Base-by-base conservation (phyloP, 2,797 vertebrate genomes). In the Neoniphon sammara region DNA sequence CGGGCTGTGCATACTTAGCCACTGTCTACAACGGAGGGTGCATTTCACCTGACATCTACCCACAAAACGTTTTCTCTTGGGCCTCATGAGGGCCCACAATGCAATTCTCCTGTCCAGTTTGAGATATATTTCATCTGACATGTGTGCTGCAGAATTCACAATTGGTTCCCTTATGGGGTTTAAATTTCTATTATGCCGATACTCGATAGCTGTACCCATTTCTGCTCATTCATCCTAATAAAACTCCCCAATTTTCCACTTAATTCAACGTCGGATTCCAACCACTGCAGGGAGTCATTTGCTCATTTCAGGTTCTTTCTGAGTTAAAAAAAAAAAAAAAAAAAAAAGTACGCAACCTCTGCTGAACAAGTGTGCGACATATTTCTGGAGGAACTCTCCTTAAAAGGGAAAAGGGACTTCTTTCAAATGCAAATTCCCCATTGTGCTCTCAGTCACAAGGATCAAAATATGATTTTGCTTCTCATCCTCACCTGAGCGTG, bases 391-490 rank as follows among this genome's bases (percentile, higher is more conserved):
- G 70, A 84, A 84, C 7, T 74, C 7, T 44, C 55, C 34, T 14
- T 65, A 50, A 70, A 73, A 75, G 65, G 58, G 57, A 73, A 27
- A 77, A 78, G 46, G 42, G 77, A 70, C 74, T 21, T 63, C 71
- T 88, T 90, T 89, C 65, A 87, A 70, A 91, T 90, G 87, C 64
- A 79, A 91, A 89, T 86, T 6, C 8, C 25, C 60, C 50, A 63
- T 83, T 84, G 75, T 79, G 74, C 65, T 5, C 10, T 30, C 70
- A 75, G 61, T 85, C 70, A 61, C 58, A 55, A 2, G 64, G 60
- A 75, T 77, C 76, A 79, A 80, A 84, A 81, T 69, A 70, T 46
- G 52, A 84, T 81, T 84, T 70, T 39, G 42, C 50, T 27, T 70
- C 77, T 74, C 59, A 62, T 82, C 70, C 44, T 83, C 60, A 82